Evolutionary conservation across 2,113 vertebrate genomes (phyloP).

Genomic region (Agapornis roseicollis): DNA sequence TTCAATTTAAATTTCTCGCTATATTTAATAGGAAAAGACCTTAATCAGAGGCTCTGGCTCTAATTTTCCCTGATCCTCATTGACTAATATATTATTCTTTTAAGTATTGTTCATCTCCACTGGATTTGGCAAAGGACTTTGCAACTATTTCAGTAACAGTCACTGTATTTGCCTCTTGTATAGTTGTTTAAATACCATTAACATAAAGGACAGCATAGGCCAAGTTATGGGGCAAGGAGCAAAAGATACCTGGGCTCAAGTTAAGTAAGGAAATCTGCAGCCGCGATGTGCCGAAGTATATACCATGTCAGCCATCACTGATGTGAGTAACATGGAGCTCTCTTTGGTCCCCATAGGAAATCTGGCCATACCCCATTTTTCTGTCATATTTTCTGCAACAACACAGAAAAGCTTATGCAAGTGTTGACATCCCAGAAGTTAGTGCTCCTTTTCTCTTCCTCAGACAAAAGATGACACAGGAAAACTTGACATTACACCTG

Average conservation of each 20-base stretch:
- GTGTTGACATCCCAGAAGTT: neutral
- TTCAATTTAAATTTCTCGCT: neutral
- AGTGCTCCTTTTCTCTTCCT: neutral
- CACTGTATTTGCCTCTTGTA: neutral
- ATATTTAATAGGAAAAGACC: neutral
- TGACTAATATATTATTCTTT: neutral
- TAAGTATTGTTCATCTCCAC: neutral
- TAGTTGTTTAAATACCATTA: neutral
- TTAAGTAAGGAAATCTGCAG: neutral
- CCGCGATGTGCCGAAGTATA: neutral
- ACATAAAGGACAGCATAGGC: neutral
- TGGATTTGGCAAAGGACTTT: neutral
- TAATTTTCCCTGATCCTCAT: neutral
- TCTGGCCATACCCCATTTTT: neutral
- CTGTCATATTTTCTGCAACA: neutral
- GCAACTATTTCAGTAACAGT: neutral
- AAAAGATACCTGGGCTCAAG: neutral
- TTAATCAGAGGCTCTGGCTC: neutral
- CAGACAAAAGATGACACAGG: neutral
- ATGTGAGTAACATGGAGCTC: neutral
- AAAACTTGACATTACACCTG: neutral
- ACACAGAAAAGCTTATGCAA: neutral
- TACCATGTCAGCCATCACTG: neutral
- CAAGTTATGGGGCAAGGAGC: neutral
- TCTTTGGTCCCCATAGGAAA: neutral